phyloP scores from a whole-genome alignment of 53 echinoderm and acorn worm genomes.

The Paelopatides confundens region DNA sequence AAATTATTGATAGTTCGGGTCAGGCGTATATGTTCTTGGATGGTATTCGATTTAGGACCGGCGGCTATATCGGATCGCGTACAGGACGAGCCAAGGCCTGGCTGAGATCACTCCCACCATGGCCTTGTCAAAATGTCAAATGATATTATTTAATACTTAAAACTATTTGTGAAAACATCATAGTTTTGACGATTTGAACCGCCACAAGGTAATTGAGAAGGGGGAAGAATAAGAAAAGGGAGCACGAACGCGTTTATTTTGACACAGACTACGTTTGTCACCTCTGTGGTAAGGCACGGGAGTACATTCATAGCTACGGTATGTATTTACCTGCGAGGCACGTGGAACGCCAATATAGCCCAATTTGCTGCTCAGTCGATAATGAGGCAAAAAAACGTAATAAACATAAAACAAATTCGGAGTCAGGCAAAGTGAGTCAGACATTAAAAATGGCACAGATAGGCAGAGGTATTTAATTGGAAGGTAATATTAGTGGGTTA shows the following conservation, averaged over 20 bases:
- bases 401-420: constrained; percentile 11
- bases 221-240: constrained; percentile 26
- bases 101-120: constrained; percentile 5
- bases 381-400: constrained; percentile 28
- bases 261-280: constrained; percentile 15
- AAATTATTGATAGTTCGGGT: constrained; percentile 47
- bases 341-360: neutral
- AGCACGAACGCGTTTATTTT: constrained; percentile 31
- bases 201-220: constrained; percentile 40
- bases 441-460: neutral
- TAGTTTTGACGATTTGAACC: constrained; percentile 28
- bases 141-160: constrained; percentile 43
- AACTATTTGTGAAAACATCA: constrained; percentile 43
- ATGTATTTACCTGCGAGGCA: constrained; percentile 42
- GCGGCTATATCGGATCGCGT: constrained; percentile 25
- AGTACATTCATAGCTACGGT: constrained; percentile 38
- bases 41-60: constrained; percentile 19
- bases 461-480: neutral
- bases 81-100: constrained; percentile 36
- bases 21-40: constrained; percentile 25
- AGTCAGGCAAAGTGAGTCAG: neutral
- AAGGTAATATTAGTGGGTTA: neutral
- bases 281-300: neutral
- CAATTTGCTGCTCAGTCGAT: constrained; percentile 35
- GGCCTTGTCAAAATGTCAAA: constrained; percentile 41